phyloP scores from a whole-genome alignment of 2,113 vertebrate species.

The Motacilla alba region DNA sequence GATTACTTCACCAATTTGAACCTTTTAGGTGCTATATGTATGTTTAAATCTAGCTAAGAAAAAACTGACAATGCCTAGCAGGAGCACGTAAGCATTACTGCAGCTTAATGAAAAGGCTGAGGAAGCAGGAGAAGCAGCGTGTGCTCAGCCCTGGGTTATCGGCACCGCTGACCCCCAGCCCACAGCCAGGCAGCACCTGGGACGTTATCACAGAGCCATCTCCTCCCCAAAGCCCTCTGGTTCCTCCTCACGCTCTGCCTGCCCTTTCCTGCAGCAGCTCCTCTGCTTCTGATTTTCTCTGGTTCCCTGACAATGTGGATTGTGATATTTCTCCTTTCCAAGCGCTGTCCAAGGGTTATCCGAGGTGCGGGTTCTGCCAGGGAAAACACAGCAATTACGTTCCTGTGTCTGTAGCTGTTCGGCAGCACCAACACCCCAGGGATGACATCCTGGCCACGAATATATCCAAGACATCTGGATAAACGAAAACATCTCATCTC shows the following conservation, averaged over 20 bases:
- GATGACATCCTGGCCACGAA: not conserved
- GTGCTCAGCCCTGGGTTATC: not conserved
- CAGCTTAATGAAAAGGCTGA: not conserved
- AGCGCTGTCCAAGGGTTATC: not conserved
- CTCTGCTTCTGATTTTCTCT: not conserved
- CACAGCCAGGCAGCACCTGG: not conserved
- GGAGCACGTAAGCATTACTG: not conserved
- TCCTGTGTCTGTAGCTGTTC: not conserved
- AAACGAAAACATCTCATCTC: conserved; percentile 10
- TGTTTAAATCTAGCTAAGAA: not conserved
- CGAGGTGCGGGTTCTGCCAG: not conserved
- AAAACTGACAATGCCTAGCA: not conserved
- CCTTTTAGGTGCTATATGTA: not conserved
- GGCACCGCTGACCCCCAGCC: not conserved
- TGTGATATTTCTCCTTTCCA: not conserved
- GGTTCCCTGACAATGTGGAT: not conserved
- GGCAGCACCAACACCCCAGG: not conserved
- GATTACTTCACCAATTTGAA: not conserved
- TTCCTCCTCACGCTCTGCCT: not conserved
- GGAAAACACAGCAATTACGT: conserved; percentile 36
- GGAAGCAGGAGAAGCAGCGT: fast-evolving
- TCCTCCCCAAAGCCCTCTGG: not conserved
- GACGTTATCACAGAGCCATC: not conserved
- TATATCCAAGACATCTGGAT: not conserved
- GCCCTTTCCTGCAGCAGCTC: not conserved